phyloP scores from a whole-genome alignment of 2,888 invertebrate species.

The Thymelicus sylvestris region DNA sequence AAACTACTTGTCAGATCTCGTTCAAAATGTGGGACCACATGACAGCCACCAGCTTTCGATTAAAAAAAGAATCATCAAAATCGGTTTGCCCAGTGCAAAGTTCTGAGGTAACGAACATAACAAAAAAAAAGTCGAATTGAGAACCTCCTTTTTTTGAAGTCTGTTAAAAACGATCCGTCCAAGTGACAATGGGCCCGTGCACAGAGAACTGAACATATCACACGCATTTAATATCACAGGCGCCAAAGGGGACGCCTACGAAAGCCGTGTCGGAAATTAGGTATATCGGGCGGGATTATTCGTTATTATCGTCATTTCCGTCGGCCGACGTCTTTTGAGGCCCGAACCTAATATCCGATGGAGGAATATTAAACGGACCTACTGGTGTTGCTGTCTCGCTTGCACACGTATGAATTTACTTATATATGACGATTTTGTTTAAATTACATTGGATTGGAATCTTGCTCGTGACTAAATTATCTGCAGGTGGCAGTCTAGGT shows the following conservation, averaged over 20 bases:
- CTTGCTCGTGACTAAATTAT: no score
- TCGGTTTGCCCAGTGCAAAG: no score
- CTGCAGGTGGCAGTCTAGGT: no score
- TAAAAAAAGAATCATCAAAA: no score
- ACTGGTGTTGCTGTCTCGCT: background rate
- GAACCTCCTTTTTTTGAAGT: no score
- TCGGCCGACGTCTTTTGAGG: slow-evolving; percentile 39
- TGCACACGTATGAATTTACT: slow-evolving; percentile 6
- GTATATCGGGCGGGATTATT: slow-evolving; percentile 52
- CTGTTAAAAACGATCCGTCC: no score
- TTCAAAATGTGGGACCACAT: no score
- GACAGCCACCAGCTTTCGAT: no score
- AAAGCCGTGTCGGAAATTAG: slow-evolving; percentile 52
- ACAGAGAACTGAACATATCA: background rate
- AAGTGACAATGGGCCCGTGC: no score
- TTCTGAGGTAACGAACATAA: no score
- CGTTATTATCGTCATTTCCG: slow-evolving; percentile 50
- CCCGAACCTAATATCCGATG: slow-evolving; percentile 30
- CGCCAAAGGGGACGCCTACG: slow-evolving; percentile 13
- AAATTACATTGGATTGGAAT: background rate
- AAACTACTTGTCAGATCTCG: no score
- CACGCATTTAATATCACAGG: background rate
- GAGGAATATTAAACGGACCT: slow-evolving; percentile 26
- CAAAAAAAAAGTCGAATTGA: no score
- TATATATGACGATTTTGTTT: background rate